phyloP scores from a whole-genome alignment of 2,797 vertebrate species.

The Molothrus aeneus region DNA sequence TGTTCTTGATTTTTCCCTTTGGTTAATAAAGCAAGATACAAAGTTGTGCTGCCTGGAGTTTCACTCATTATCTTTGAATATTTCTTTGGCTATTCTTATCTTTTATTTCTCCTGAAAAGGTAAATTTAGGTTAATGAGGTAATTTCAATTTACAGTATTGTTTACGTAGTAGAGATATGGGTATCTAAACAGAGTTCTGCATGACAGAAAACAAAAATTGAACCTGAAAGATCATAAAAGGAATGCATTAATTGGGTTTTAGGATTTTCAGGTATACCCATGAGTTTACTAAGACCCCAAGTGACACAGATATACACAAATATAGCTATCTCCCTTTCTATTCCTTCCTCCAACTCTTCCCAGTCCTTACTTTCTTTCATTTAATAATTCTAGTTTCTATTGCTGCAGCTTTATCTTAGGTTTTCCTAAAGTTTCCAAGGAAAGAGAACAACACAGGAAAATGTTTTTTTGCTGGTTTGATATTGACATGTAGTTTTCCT shows the following conservation, averaged over 20 bases:
- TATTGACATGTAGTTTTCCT: neutral
- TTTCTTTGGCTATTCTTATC: neutral
- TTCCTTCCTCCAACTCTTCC: rapidly evolving
- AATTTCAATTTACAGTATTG: neutral
- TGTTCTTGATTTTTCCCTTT: neutral
- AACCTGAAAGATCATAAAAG: neutral
- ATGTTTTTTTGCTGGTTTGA: neutral
- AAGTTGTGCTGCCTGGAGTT: neutral
- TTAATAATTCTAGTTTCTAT: neutral
- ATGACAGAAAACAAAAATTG: neutral
- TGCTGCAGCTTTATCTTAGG: neutral
- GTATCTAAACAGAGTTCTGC: neutral
- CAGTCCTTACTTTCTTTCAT: neutral
- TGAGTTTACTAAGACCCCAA: neutral
- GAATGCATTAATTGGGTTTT: neutral
- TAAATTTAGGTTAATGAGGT: neutral
- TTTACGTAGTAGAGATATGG: neutral
- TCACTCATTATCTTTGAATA: neutral
- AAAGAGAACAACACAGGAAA: neutral
- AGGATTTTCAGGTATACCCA: neutral
- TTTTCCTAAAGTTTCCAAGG: neutral
- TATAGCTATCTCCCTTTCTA: neutral
- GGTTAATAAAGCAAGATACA: neutral
- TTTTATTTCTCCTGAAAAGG: neutral
- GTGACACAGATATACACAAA: neutral